These are phyloP conservation scores for Synanthedon tipuliformis DNA, from an alignment of 2,888 invertebrate genomes.

Conservation along the genomic window DNA sequence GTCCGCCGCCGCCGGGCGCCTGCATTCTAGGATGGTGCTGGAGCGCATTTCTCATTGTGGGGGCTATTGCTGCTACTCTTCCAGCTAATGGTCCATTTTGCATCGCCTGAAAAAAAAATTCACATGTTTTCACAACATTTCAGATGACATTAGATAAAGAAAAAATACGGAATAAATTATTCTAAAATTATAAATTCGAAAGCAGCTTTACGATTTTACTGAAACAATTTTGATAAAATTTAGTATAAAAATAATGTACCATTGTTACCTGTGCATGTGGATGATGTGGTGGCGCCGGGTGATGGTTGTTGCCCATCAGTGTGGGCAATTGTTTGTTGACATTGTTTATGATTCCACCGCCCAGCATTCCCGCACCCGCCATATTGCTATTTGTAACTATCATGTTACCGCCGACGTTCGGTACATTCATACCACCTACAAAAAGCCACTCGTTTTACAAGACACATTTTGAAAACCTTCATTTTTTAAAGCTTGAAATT, in stretches of 20 bases:
- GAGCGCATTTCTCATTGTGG: slow-evolving; percentile 72
- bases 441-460: not conserved
- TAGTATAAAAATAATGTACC: slow-evolving; percentile 3
- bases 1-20: slow-evolving; percentile 57
- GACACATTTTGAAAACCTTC: too few species aligned
- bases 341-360: slow-evolving; percentile 81
- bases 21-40: slow-evolving; percentile 67
- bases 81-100: slow-evolving; percentile 84
- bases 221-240: too few species aligned
- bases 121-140: too few species aligned
- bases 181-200: not conserved
- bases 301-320: slow-evolving; percentile 73
- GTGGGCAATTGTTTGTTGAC: slow-evolving; percentile 79
- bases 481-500: too few species aligned
- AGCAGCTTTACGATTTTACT: not conserved
- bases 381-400: slow-evolving; percentile 84
- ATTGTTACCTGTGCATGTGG: slow-evolving; percentile 57
- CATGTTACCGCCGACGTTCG: slow-evolving; percentile 76
- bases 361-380: slow-evolving; percentile 77
- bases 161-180: too few species aligned
- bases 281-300: slow-evolving; percentile 45
- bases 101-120: slow-evolving; percentile 73
- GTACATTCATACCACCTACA: slow-evolving; percentile 74
- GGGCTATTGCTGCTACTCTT: slow-evolving; percentile 56
- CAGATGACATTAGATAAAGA: too few species aligned